A percentile compares a stretch with the other conserved stretches of the same genome.
Conservation (phyloP, 1,140 invertebrate species). For the Brachionus angularis region DNA sequence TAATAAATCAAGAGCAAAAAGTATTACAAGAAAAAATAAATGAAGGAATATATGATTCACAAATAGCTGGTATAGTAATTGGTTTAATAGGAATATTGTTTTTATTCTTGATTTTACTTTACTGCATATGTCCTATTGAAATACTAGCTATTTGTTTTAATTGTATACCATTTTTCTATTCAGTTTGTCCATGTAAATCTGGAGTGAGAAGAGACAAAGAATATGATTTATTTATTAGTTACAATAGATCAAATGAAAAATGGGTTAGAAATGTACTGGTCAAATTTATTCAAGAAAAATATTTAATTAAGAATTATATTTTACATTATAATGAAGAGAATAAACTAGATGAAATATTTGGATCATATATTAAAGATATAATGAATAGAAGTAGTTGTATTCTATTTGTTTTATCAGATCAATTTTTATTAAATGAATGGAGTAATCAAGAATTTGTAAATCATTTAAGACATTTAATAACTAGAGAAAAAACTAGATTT, state of each 20-base stretch:
- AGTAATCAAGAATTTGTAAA: background rate
- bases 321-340: constrained; percentile 21
- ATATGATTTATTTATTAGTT: constrained; percentile 39
- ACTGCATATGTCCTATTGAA: constrained; percentile 33
- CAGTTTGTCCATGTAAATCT: constrained; percentile 36
- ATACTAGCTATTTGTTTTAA: constrained; percentile 17
- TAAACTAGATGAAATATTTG: constrained; percentile 7
- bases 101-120: constrained; percentile 1
- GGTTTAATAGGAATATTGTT: constrained; percentile 19
- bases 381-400: constrained; percentile 26
- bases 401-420: constrained; percentile 31
- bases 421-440: constrained; percentile 40
- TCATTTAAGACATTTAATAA: background rate
- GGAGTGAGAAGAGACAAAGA: constrained; percentile 15
- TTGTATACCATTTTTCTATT: constrained; percentile 27
- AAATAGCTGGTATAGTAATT: constrained; percentile 25
- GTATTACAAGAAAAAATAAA: too few relatives aligned
- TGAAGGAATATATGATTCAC: constrained; percentile 7
- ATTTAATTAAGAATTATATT: background rate
- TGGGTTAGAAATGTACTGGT: constrained; percentile 19
- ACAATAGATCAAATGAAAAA: constrained; percentile 12
- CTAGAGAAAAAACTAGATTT: background rate
- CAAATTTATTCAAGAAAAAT: background rate
- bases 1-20: too few relatives aligned
- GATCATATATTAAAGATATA: constrained; percentile 10